Evolutionary conservation across 2,797 vertebrate species (phyloP).

Genomic region (Smutsia gigantea): DNA sequence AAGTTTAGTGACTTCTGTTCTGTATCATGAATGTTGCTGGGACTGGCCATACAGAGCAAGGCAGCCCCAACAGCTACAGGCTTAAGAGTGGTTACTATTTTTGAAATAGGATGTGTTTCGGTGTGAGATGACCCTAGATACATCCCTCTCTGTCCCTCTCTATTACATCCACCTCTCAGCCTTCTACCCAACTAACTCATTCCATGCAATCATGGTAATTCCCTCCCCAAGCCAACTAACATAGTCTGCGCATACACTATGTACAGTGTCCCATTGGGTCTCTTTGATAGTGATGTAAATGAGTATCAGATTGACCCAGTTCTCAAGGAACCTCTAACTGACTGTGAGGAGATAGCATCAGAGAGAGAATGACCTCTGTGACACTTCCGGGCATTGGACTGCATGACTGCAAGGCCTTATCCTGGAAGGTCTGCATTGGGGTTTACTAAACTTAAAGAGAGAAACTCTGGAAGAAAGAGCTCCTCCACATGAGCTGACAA

Average conservation of each 20-base stretch:
- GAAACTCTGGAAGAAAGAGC: background rate
- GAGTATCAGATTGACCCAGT: background rate
- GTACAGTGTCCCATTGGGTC: background rate
- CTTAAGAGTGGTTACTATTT: background rate
- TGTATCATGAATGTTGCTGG: background rate
- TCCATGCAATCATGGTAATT: background rate
- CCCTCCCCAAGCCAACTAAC: background rate
- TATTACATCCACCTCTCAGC: background rate
- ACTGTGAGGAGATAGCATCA: background rate
- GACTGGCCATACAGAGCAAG: background rate
- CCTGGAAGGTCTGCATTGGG: background rate
- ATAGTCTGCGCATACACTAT: background rate
- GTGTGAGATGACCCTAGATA: background rate
- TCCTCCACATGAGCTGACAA: background rate
- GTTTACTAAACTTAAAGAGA: background rate
- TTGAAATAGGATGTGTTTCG: background rate
- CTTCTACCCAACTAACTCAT: background rate
- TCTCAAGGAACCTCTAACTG: background rate
- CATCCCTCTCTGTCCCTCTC: background rate
- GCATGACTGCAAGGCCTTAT: background rate
- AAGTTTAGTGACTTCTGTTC: background rate
- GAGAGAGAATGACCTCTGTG: background rate
- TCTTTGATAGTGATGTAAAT: background rate
- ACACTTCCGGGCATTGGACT: background rate
- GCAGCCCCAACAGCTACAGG: background rate